Percentiles rank a stretch among this genome's conserved stretches.
phyloP scores from a whole-genome alignment of 2,888 invertebrate species.

The Falcaria lacertinaria region DNA sequence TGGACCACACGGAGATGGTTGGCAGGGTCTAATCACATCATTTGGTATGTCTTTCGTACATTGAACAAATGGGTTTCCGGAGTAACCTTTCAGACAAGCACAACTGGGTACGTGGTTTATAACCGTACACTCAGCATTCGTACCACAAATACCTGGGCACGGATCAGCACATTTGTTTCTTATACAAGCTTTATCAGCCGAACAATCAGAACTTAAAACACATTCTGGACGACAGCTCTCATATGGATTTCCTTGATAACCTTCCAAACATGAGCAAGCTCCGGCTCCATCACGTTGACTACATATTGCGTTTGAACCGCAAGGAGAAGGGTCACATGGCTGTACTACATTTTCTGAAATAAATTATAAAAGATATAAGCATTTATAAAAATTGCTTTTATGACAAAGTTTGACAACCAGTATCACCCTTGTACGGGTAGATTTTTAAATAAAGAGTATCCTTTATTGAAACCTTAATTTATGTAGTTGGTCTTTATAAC shows the following conservation, averaged over 20 bases:
- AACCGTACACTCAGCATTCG: slow-evolving; percentile 89
- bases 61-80: slow-evolving; percentile 84
- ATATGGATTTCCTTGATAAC: slow-evolving; percentile 92
- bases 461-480: too few species aligned
- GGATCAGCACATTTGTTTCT: slow-evolving; percentile 92
- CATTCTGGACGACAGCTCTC: slow-evolving; percentile 93
- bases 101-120: slow-evolving; percentile 93
- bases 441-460: too few species aligned
- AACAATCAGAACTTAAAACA: slow-evolving; percentile 91
- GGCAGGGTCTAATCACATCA: slow-evolving; percentile 81
- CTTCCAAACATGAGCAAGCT: slow-evolving; percentile 88
- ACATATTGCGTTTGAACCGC: slow-evolving; percentile 91
- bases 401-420: too few species aligned
- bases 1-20: slow-evolving; percentile 87
- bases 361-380: too few species aligned
- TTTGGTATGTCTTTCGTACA: slow-evolving; percentile 49
- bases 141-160: slow-evolving; percentile 91
- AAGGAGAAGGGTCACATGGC: slow-evolving; percentile 92
- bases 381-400: too few species aligned
- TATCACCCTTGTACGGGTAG: too few species aligned
- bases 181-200: slow-evolving; percentile 89
- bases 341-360: slow-evolving; percentile 79
- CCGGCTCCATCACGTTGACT: slow-evolving; percentile 88
- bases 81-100: slow-evolving; percentile 85
- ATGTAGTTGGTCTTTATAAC: too few species aligned